phyloP scores from a whole-genome alignment of 2,888 invertebrate species.

The Bembecia ichneumoniformis region DNA sequence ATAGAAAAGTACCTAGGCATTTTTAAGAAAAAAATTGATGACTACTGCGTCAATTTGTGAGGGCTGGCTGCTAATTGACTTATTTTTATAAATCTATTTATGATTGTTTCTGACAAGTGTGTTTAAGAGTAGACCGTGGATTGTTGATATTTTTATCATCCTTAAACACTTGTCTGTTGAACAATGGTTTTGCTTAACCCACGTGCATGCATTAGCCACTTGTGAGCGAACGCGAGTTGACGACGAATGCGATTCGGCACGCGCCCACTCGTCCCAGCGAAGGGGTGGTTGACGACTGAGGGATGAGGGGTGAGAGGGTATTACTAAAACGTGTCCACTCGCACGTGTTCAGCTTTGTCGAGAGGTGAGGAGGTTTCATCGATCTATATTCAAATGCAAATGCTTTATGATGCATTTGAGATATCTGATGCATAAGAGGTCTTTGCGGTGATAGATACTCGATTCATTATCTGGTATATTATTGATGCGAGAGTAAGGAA shows the following conservation, averaged over 20 bases:
- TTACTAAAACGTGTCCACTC: constrained; percentile 10
- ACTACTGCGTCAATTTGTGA: too few species aligned
- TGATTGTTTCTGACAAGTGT: too few species aligned
- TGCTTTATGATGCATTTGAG: too few species aligned
- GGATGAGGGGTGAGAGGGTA: constrained; percentile 9
- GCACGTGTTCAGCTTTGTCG: constrained; percentile 14
- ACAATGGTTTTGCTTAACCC: constrained; percentile 21
- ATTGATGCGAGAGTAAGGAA: too few species aligned
- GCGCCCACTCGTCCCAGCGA: constrained; percentile 26
- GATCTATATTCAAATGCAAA: background rate
- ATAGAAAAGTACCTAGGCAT: too few species aligned
- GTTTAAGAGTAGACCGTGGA: too few species aligned
- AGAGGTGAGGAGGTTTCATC: constrained; percentile 1
- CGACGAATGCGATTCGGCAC: constrained; percentile 42
- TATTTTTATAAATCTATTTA: too few species aligned
- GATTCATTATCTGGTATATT: too few species aligned
- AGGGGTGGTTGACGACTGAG: constrained; percentile 1
- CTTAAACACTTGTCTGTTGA: constrained; percentile 11
- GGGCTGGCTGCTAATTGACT: too few species aligned
- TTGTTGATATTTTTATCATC: background rate
- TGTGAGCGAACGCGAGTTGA: constrained; percentile 11
- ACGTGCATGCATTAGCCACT: constrained; percentile 48
- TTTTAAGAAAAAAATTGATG: too few species aligned
- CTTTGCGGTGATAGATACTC: too few species aligned
- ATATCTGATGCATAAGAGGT: too few species aligned